Percentiles rank a stretch among this genome's conserved stretches.
Conservation (phyloP, 1,140 invertebrate species). For the Scaptodrosophila lebanonensis region DNA sequence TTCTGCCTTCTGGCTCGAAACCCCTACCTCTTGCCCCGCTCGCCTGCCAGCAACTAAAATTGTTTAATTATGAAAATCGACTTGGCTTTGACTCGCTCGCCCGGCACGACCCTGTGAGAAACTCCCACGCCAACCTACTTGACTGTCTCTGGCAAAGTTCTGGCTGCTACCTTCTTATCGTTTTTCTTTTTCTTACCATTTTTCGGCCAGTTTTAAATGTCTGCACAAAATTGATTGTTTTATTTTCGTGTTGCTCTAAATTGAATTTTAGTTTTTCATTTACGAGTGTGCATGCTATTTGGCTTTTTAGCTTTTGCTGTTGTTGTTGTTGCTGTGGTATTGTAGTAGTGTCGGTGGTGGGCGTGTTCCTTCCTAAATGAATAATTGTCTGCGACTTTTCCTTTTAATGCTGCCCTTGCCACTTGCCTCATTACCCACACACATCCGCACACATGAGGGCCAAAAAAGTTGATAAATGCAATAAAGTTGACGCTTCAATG, state of each 20-base stretch:
- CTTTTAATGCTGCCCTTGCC: no score
- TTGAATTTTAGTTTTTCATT: no score
- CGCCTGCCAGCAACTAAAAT: conserved; percentile 12
- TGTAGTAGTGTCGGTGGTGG: no score
- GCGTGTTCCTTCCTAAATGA: conserved; percentile 7
- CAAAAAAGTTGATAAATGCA: no score
- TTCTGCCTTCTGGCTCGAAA: no score
- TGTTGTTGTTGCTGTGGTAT: no score
- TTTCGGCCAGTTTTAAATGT: conserved; percentile 13
- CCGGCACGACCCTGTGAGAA: conserved; percentile 41
- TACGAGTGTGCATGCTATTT: no score
- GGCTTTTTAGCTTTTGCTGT: no score
- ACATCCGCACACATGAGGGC: no score
- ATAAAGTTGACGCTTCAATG: conserved; percentile 34
- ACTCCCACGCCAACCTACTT: conserved; percentile 57
- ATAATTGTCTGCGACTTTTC: conserved; percentile 13
- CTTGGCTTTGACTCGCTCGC: conserved; percentile 20
- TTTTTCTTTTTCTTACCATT: conserved; percentile 12
- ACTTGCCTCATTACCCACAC: no score
- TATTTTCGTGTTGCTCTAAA: background rate
- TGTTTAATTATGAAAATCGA: conserved; percentile 65
- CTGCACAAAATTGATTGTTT: background rate
- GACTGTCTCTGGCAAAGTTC: conserved; percentile 32
- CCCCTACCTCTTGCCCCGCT: conserved; percentile 1
- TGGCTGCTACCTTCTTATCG: conserved; percentile 20